Conservation (phyloP, 2,113 vertebrate genomes). For the Narcine bancroftii region DNA sequence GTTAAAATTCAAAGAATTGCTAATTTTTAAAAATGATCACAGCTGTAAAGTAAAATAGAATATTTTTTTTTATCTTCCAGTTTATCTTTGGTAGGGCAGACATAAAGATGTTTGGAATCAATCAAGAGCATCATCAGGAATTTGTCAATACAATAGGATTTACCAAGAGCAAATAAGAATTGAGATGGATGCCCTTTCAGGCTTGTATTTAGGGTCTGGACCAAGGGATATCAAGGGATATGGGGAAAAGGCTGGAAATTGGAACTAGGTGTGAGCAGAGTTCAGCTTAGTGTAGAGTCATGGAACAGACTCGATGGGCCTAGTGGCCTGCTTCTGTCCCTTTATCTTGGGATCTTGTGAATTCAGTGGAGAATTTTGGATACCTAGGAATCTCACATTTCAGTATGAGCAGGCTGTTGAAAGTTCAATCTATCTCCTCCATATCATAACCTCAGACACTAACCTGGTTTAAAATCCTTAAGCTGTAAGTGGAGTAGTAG, state of each 20-base stretch:
- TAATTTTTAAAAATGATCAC: neutral
- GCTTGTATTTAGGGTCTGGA: no score
- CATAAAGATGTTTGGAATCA: neutral
- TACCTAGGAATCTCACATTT: neutral
- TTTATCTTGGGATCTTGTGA: no score
- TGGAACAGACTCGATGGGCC: no score
- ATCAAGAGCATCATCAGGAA: neutral
- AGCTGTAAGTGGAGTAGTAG: no score
- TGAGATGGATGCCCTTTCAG: no score
- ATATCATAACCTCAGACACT: neutral
- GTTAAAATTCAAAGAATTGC: neutral
- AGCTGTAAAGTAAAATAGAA: neutral
- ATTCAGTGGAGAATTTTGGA: no score
- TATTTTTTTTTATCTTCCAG: neutral
- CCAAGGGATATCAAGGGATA: no score
- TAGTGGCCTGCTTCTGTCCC: no score
- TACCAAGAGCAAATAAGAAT: neutral
- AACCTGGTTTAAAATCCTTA: neutral
- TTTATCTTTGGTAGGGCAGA: neutral
- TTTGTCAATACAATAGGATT: neutral
- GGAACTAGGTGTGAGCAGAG: no score
- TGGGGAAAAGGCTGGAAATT: no score
- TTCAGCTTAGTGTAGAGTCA: no score
- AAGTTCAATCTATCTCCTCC: neutral
- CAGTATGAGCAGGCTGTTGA: neutral